A percentile compares a stretch with the other conserved stretches of the same genome.
Conservation (phyloP, 2,888 invertebrate species). For the Patella ulyssiponensis region DNA sequence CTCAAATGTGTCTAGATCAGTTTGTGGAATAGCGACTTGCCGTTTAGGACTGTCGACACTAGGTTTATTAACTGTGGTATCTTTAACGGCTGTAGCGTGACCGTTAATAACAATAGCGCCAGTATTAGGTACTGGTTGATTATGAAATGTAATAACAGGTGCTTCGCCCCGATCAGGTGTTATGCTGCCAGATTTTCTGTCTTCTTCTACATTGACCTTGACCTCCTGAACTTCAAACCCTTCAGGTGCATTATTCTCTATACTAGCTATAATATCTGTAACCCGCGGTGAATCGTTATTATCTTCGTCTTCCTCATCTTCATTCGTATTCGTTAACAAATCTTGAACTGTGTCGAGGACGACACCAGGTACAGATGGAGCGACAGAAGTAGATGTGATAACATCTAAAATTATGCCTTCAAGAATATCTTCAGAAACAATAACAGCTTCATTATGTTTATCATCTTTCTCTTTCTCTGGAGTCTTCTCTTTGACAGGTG, state of each 20-base stretch:
- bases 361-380: constrained; percentile 68
- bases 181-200: constrained; percentile 28
- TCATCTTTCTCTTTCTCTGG: constrained; percentile 12
- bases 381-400: constrained; percentile 62
- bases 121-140: constrained; percentile 50
- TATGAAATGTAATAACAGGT: constrained; percentile 50
- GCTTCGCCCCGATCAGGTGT: not conserved
- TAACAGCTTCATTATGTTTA: constrained; percentile 21
- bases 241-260: not conserved
- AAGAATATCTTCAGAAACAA: constrained; percentile 53
- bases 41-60: constrained; percentile 25
- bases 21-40: constrained; percentile 55
- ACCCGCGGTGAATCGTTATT: not conserved
- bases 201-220: constrained; percentile 53
- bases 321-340: constrained; percentile 43
- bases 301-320: constrained; percentile 17
- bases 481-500: not conserved
- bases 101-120: constrained; percentile 59
- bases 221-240: constrained; percentile 56
- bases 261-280: not conserved
- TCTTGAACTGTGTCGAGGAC: constrained; percentile 68
- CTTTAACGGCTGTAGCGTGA: constrained; percentile 46
- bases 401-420: constrained; percentile 69
- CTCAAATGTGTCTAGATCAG: constrained; percentile 64
- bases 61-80: constrained; percentile 37